Percentiles rank a stretch among this genome's conserved stretches.
Evolutionary conservation across 37 sponge, comb jelly and placozoan species (phyloP).

Genomic region (Hormiphora californensis): DNA sequence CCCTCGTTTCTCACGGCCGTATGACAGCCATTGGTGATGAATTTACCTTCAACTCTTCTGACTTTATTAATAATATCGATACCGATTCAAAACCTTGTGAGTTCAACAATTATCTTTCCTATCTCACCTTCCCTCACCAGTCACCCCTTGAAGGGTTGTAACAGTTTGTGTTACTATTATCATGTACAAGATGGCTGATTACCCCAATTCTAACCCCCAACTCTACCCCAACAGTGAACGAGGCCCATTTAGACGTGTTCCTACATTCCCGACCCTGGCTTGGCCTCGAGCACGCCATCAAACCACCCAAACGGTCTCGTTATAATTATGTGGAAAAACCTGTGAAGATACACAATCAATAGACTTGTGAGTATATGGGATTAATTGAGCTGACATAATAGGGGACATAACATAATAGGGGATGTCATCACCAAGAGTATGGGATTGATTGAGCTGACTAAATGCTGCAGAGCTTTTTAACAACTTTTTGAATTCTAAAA

Average conservation of each 20-base stretch:
- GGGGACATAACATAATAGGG: not conserved
- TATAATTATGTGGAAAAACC: constrained; percentile 51
- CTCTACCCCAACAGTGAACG: constrained; percentile 2
- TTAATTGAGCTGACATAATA: too few species aligned
- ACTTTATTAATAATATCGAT: constrained; percentile 27
- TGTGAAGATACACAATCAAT: constrained; percentile 54
- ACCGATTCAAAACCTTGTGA: constrained; percentile 36
- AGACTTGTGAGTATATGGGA: not conserved
- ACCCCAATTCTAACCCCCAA: too few species aligned
- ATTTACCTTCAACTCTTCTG: constrained; percentile 39
- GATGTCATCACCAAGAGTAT: not conserved
- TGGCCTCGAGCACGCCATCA: constrained; percentile 40
- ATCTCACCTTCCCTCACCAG: not conserved
- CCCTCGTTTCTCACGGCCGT: constrained; percentile 44
- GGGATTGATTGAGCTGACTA: too few species aligned
- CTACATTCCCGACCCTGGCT: constrained; percentile 37
- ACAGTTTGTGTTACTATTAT: not conserved
- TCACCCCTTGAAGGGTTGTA: not conserved
- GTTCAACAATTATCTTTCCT: not conserved
- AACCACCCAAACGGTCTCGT: constrained; percentile 42
- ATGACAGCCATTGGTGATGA: constrained; percentile 38
- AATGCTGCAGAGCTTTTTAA: too few species aligned
- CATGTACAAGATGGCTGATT: too few species aligned
- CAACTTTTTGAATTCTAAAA: too few species aligned
- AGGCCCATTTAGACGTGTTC: constrained; percentile 33